phyloP scores from a whole-genome alignment of 2,888 invertebrate species.

The Sussaba pulchella region DNA sequence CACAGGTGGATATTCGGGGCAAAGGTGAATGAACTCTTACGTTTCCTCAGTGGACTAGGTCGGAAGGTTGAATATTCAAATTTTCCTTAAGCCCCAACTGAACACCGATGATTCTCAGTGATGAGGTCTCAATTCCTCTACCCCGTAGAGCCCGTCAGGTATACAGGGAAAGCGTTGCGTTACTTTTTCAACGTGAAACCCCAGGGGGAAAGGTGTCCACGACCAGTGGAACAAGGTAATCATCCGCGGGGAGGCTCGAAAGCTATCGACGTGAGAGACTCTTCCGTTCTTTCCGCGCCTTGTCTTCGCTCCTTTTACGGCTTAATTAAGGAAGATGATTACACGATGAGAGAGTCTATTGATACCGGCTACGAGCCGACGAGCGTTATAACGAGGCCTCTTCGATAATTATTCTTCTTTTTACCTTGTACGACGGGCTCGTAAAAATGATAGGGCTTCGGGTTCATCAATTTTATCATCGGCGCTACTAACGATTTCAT shows the following conservation, averaged over 20 bases:
- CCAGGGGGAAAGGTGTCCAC: too few species aligned
- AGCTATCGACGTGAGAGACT: conserved; percentile 59
- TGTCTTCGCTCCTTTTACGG: conserved; percentile 56
- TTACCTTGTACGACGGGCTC: conserved; percentile 1
- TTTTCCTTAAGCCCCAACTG: conserved; percentile 12
- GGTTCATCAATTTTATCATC: conserved; percentile 17
- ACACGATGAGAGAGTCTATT: conserved; percentile 75
- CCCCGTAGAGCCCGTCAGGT: not conserved
- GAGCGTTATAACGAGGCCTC: conserved; percentile 67
- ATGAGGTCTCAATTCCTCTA: conserved; percentile 2
- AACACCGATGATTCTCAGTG: conserved; percentile 39
- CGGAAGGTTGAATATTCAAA: conserved; percentile 62
- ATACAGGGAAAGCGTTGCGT: not conserved
- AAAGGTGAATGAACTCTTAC: conserved; percentile 53
- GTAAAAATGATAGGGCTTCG: conserved; percentile 22
- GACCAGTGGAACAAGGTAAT: conserved; percentile 74
- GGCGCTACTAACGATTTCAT: not conserved
- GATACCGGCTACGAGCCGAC: conserved; percentile 65
- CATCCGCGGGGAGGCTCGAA: conserved; percentile 62
- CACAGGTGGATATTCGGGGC: conserved; percentile 33
- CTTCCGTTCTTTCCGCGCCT: conserved; percentile 40
- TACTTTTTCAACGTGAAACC: conserved; percentile 29
- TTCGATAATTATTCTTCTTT: conserved; percentile 32
- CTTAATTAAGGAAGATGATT: conserved; percentile 78
- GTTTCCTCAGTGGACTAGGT: conserved; percentile 29